These are phyloP conservation scores for Zootoca vivipara DNA, from an alignment of 2,113 vertebrate species.

Conservation along the genomic window DNA sequence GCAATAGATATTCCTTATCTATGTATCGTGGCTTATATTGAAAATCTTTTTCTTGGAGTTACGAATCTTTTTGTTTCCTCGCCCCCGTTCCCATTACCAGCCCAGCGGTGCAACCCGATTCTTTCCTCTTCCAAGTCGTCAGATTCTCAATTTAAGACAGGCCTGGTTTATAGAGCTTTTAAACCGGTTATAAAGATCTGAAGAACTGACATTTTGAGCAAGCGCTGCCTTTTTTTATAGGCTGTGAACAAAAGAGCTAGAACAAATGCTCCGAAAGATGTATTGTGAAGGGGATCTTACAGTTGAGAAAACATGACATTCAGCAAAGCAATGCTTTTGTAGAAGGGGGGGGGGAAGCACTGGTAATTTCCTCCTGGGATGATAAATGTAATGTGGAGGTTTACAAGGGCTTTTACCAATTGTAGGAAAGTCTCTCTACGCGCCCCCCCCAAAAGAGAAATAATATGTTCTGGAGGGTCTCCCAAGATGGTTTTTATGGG, in stretches of 20 bases:
- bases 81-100: neutral
- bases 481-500: neutral
- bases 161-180: conserved; percentile 38
- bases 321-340: conserved; percentile 38
- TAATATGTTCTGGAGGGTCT: too few species aligned
- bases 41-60: conserved; percentile 29
- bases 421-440: neutral
- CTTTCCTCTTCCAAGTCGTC: conserved; percentile 26
- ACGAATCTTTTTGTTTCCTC: conserved; percentile 32
- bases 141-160: conserved; percentile 43
- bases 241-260: neutral
- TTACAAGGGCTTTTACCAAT: conserved; percentile 18
- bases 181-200: conserved; percentile 32
- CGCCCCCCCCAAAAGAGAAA: neutral
- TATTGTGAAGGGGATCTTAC: conserved; percentile 38
- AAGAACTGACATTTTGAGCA: conserved; percentile 61
- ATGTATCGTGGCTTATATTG: neutral
- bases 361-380: conserved; percentile 41
- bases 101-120: conserved; percentile 10
- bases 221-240: conserved; percentile 40
- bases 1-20: conserved; percentile 31
- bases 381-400: conserved; percentile 41
- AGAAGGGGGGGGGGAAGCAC: neutral
- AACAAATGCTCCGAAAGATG: conserved; percentile 10
- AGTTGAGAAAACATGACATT: neutral